A percentile compares a stretch with the other conserved stretches of the same genome.
These are phyloP conservation scores for Dendropsophus ebraccatus DNA, from an alignment of 2,113 vertebrate genomes.

Conservation along the genomic window DNA sequence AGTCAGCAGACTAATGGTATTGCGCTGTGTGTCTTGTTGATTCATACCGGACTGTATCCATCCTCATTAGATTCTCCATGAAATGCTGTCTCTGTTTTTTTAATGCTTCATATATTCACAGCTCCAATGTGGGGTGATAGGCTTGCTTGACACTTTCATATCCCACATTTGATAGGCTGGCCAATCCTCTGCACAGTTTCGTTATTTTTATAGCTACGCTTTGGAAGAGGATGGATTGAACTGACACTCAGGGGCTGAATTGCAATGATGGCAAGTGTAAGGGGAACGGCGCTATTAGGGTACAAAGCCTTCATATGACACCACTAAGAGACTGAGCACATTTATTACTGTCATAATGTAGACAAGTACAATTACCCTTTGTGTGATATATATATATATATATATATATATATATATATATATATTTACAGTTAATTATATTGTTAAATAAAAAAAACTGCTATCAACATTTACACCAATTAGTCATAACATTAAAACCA, in stretches of 20 bases:
- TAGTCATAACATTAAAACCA: too few relatives aligned
- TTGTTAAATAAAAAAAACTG: too few relatives aligned
- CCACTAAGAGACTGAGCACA: not conserved
- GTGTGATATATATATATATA: not conserved
- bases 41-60: conserved; percentile 58
- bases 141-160: conserved; percentile 58
- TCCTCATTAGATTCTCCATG: conserved; percentile 60
- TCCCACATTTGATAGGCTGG: conserved; percentile 55
- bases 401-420: not conserved
- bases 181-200: conserved; percentile 52
- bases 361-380: not conserved
- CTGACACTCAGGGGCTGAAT: conserved; percentile 40
- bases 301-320: not conserved
- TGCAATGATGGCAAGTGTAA: conserved; percentile 22
- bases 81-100: conserved; percentile 59
- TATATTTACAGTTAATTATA: too few relatives aligned
- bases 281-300: conserved; percentile 14
- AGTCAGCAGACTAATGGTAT: conserved; percentile 60
- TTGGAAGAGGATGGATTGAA: conserved; percentile 54
- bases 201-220: conserved; percentile 55
- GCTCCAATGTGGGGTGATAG: conserved; percentile 57
- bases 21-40: conserved; percentile 60
- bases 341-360: not conserved
- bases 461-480: too few relatives aligned
- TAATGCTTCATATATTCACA: conserved; percentile 60